Evolutionary conservation across 2,797 vertebrate species (phyloP).

Genomic region (Hydrolagus colliei): DNA sequence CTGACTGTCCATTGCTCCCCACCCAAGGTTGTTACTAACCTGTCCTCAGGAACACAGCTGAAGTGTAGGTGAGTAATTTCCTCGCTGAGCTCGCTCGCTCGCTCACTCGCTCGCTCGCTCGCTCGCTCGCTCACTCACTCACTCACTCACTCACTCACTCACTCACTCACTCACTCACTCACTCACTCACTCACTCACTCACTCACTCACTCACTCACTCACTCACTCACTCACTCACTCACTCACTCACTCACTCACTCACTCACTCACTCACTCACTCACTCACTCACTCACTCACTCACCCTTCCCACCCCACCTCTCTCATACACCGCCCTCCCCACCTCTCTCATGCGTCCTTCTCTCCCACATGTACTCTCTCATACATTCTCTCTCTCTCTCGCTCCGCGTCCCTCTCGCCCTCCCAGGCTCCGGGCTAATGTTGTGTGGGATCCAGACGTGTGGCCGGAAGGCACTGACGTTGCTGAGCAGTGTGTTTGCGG

Average conservation of each 20-base stretch:
- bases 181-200: background rate
- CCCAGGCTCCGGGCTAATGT: conserved; percentile 41
- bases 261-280: background rate
- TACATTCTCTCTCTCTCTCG: conserved; percentile 19
- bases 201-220: background rate
- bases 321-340: background rate
- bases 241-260: background rate
- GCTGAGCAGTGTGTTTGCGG: conserved; percentile 88
- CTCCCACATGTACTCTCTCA: conserved; percentile 24
- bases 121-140: no score
- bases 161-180: background rate
- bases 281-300: background rate
- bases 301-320: no score
- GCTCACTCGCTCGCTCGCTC: background rate
- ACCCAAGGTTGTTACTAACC: no score
- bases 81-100: background rate
- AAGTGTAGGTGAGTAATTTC: no score
- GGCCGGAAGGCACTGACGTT: conserved; percentile 87
- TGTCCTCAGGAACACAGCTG: no score
- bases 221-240: background rate
- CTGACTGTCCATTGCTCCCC: no score
- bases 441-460: conserved; percentile 76
- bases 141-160: no score
- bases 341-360: background rate
- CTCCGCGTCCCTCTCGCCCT: background rate